These are phyloP conservation scores for Elephas maximus DNA, from an alignment of 2,113 vertebrate species.

Conservation along the genomic window DNA sequence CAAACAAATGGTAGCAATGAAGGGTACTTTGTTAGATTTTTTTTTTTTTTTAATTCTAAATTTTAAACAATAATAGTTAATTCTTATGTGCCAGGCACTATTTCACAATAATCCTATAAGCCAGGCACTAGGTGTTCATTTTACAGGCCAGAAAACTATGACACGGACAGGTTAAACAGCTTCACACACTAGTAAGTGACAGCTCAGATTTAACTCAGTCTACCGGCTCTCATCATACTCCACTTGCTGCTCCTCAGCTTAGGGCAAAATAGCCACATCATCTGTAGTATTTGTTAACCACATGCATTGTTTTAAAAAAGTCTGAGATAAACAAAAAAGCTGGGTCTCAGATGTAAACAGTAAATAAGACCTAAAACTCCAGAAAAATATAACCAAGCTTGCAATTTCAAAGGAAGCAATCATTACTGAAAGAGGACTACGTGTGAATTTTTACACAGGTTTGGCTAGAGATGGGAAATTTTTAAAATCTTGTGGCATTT, in stretches of 20 bases:
- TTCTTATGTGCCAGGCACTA: background rate
- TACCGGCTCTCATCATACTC: background rate
- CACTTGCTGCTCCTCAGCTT: background rate
- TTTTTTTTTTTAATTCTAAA: background rate
- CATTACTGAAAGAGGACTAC: background rate
- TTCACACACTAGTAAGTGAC: background rate
- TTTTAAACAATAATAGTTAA: background rate
- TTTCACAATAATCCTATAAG: background rate
- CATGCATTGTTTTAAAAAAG: background rate
- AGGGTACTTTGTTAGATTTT: background rate
- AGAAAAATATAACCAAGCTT: background rate
- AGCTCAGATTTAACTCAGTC: background rate
- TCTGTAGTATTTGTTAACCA: background rate
- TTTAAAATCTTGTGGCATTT: background rate
- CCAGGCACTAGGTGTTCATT: background rate
- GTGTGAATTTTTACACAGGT: constrained; percentile 1
- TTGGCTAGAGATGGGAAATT: background rate
- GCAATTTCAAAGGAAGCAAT: background rate
- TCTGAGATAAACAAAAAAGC: constrained; percentile 27
- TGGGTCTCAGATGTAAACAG: background rate
- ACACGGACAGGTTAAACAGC: background rate
- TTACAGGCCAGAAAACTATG: background rate
- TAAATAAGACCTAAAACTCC: background rate
- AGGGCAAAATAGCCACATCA: background rate
- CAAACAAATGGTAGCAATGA: background rate